Conservation (phyloP, 2,797 vertebrate species). For the Babyrousa celebensis region DNA sequence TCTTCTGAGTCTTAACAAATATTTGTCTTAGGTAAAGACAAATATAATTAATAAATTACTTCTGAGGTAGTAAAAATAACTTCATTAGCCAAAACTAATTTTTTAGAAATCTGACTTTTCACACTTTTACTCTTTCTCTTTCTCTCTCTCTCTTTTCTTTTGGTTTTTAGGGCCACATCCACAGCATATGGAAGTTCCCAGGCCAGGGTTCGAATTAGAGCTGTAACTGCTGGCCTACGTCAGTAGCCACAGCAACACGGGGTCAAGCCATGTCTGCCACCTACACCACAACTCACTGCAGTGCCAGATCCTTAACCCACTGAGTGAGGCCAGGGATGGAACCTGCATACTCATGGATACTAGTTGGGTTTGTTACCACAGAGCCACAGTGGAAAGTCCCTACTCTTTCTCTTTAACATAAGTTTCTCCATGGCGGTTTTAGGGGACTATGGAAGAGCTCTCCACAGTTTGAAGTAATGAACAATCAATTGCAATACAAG, state of each 20-base stretch:
- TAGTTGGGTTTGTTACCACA: too few relatives aligned
- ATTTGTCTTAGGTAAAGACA: background rate
- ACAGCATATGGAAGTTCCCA: too few relatives aligned
- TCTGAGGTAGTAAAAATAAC: conserved; percentile 31
- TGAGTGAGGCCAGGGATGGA: too few relatives aligned
- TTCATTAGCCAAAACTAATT: conserved; percentile 62
- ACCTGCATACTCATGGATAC: too few relatives aligned
- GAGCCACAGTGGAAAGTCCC: too few relatives aligned
- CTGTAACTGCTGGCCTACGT: too few relatives aligned
- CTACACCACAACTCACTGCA: too few relatives aligned
- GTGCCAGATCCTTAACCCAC: too few relatives aligned
- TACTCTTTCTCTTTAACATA: background rate
- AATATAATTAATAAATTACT: background rate
- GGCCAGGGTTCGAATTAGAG: too few relatives aligned
- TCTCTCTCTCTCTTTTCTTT: background rate
- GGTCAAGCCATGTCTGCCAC: too few relatives aligned
- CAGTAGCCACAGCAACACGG: too few relatives aligned
- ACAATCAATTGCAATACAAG: background rate
- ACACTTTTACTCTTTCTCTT: background rate
- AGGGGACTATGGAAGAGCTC: background rate
- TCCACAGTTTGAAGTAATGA: background rate
- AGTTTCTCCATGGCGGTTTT: background rate
- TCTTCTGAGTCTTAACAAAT: background rate
- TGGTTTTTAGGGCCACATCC: too few relatives aligned
- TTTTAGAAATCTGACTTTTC: conserved; percentile 33